Evolutionary conservation across 2,797 vertebrate species (phyloP).

Genomic region (Allobates femoralis): DNA sequence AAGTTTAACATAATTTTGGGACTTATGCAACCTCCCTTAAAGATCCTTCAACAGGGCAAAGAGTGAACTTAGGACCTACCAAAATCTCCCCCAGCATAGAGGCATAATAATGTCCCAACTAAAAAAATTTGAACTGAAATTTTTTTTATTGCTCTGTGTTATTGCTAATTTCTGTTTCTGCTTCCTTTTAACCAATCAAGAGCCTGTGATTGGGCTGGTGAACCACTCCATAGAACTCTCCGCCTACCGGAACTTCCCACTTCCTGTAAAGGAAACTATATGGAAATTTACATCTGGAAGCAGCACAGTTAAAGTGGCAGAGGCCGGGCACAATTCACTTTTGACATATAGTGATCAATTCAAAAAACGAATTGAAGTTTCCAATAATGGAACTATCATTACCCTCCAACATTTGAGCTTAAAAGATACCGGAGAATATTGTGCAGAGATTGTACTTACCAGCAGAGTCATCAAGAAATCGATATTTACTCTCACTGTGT

Average conservation of each 20-base stretch:
- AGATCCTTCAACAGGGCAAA: too few species aligned
- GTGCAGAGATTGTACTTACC: background rate
- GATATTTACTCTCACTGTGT: constrained; percentile 9
- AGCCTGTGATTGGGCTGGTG: background rate
- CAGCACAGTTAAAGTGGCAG: constrained; percentile 9
- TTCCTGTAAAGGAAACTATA: background rate
- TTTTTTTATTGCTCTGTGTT: too few species aligned
- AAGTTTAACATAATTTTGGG: too few species aligned
- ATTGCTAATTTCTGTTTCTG: background rate
- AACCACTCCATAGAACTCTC: constrained; percentile 9
- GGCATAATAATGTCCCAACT: too few species aligned
- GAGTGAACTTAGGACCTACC: too few species aligned
- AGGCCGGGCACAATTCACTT: background rate
- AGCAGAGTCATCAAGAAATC: background rate
- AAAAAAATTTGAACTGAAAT: too few species aligned
- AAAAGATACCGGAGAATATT: constrained; percentile 4
- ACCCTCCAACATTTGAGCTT: background rate
- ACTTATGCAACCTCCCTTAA: too few species aligned
- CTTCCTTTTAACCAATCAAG: background rate
- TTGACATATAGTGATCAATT: background rate
- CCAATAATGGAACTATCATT: background rate
- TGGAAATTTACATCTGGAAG: background rate
- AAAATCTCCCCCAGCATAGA: too few species aligned
- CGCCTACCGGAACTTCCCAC: background rate
- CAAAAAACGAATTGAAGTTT: background rate